These are phyloP conservation scores for Gasteruption jaculator DNA, from an alignment of 2,888 invertebrate genomes.

Conservation along the genomic window DNA sequence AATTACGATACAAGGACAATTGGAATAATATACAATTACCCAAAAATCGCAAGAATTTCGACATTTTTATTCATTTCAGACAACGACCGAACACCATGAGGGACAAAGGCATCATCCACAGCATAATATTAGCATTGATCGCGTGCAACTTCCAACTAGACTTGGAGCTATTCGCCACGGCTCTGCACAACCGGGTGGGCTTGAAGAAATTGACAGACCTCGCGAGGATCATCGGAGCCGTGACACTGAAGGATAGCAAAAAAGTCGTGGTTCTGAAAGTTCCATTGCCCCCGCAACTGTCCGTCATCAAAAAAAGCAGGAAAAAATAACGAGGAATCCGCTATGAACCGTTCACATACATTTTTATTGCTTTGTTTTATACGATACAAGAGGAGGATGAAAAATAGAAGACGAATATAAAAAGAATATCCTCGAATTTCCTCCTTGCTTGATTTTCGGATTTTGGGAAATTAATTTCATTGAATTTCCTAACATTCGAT, in stretches of 20 bases:
- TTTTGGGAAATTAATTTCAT: too few species aligned
- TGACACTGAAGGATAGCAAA: conserved; percentile 34
- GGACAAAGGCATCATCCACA: conserved; percentile 43
- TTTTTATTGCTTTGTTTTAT: too few species aligned
- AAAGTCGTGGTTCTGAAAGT: conserved; percentile 34
- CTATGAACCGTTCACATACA: too few species aligned
- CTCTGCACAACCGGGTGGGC: conserved; percentile 30
- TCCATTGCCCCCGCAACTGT: conserved; percentile 35
- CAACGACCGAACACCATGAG: conserved; percentile 36
- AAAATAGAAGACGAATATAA: too few species aligned
- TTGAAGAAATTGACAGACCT: conserved; percentile 38
- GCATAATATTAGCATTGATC: conserved; percentile 38
- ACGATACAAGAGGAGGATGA: too few species aligned
- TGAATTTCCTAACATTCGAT: too few species aligned
- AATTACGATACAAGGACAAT: background rate
- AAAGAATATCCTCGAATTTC: too few species aligned
- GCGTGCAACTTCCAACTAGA: conserved; percentile 37
- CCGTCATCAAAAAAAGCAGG: conserved; percentile 22
- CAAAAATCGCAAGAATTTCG: background rate
- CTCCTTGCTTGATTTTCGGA: too few species aligned
- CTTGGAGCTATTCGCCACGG: conserved; percentile 35
- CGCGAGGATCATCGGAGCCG: conserved; percentile 35
- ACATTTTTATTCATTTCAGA: conserved; percentile 30
- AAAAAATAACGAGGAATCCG: conserved; percentile 19
- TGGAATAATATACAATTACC: background rate